Conservation (phyloP, 2,797 vertebrate species). For the Hirundo rustica region DNA sequence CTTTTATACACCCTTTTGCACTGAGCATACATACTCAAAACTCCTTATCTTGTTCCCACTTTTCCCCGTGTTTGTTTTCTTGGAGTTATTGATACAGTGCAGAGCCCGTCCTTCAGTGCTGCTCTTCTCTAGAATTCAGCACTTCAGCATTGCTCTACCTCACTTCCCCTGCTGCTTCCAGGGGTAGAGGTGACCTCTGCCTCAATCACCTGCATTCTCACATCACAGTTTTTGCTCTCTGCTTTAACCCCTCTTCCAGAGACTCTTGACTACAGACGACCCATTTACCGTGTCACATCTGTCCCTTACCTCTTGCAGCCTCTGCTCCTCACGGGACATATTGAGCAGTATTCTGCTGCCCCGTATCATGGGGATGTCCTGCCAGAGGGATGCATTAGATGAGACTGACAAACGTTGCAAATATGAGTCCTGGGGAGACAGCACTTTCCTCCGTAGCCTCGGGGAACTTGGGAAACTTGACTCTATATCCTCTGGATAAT, state of each 20-base stretch:
- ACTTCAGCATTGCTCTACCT: neutral
- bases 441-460: slow-evolving; percentile 57
- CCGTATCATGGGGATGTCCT: slow-evolving; percentile 88
- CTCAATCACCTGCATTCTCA: neutral
- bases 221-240: neutral
- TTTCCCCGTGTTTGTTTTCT: neutral
- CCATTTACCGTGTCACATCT: neutral
- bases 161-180: neutral
- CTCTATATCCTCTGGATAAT: slow-evolving; percentile 73
- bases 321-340: slow-evolving; percentile 86
- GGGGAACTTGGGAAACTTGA: slow-evolving; percentile 57
- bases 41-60: neutral
- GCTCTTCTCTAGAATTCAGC: neutral
- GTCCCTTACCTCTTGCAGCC: slow-evolving; percentile 90
- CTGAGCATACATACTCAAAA: neutral
- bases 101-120: neutral
- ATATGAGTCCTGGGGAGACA: slow-evolving; percentile 72
- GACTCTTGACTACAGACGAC: neutral
- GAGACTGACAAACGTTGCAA: slow-evolving; percentile 85
- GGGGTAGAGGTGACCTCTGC: neutral
- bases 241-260: neutral
- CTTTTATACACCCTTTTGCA: neutral
- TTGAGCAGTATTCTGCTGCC: slow-evolving; percentile 79
- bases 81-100: neutral
- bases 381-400: slow-evolving; percentile 87